Base-by-base conservation (phyloP, 2,113 vertebrate species). In the Laticauda colubrina region DNA sequence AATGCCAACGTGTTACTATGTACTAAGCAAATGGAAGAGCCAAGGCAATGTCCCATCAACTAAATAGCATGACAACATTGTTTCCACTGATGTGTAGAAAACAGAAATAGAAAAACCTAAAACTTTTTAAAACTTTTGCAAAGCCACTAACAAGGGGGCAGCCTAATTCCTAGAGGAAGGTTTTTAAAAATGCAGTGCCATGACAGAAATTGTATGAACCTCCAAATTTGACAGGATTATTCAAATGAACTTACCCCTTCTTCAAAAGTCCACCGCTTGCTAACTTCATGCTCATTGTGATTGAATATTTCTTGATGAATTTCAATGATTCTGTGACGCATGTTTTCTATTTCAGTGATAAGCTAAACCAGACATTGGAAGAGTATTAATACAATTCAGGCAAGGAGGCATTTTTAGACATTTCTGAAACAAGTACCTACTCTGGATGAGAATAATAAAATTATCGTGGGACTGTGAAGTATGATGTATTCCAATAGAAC, bases 251-350 rank as follows among this genome's bases (percentile, higher is more conserved):
- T 97, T 95, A 99, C 99, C 97, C 98, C 99, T 97, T 99, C 99
- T 96, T 99, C 99, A 96, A 99, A 99, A 29, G 98, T 97, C 99
- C 99, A 99, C 75, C 99, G 98, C 96, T 99, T 99, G 98, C 99
- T 99, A 97, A 99, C 99, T 98, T 99, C 99, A 18, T 99, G 99
- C 89, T 99, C 99, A 39, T 99, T 99, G 97, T 99, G 99, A 98
- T 99, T 99, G 97, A 99, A 99, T 90, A 99, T 98, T 96, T 99
- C 99, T 95, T 99, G 99, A 8, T 99, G 99, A 64, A 98, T 97
- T 97, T 99, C 99, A 95, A 98, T 99, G 95, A 99, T 99, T 96
- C 98, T 98, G 95, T 99, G 99, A 92, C 99, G 98, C 99, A 99
- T 99, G 95, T 99, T 99, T 97, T 99, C 99, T 94, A 99, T 99